Evolutionary conservation across 2,797 vertebrate species (phyloP).

Genomic region (Pelochelys cantorii): DNA sequence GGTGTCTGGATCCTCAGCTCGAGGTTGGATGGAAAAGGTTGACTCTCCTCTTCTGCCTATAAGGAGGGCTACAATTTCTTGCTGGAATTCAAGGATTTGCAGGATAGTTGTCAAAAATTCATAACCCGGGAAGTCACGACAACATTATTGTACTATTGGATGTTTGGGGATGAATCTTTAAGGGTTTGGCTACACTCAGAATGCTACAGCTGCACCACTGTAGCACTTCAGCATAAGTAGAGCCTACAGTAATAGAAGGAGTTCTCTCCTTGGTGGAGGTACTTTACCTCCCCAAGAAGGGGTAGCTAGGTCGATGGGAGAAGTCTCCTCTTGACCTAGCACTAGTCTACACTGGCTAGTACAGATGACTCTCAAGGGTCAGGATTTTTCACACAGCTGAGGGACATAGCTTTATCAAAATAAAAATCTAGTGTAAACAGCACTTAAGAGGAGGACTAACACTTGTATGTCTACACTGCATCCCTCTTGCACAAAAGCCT

Average conservation of each 20-base stretch:
- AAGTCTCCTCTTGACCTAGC: no score
- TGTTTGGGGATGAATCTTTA: background rate
- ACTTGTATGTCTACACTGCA: no score
- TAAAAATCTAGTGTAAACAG: background rate
- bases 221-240: background rate
- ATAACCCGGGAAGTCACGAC: background rate
- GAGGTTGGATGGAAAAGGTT: background rate
- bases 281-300: background rate
- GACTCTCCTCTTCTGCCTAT: background rate
- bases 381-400: background rate
- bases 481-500: no score
- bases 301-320: no score
- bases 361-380: no score
- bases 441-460: background rate
- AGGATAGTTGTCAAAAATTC: background rate
- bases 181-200: background rate
- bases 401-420: background rate
- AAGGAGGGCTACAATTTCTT: background rate
- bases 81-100: rapidly evolving
- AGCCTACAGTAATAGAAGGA: rapidly evolving
- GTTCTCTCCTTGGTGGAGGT: background rate
- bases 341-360: no score
- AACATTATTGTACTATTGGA: background rate
- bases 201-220: background rate
- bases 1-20: background rate